Evolutionary conservation across 2,113 vertebrate species (phyloP).

Genomic region (Lycaon pictus): DNA sequence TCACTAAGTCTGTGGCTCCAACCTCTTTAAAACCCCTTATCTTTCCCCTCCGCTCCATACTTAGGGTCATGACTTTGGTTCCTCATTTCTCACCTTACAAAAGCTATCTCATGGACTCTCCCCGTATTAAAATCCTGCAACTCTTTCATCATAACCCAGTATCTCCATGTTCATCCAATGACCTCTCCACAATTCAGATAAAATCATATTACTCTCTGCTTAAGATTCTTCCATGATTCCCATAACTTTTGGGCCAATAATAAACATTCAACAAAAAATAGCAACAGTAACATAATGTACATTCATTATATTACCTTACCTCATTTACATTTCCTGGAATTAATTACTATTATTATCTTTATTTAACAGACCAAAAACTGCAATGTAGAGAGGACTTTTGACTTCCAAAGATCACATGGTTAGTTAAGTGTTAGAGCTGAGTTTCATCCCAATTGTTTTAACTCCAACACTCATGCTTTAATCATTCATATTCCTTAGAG

Average conservation of each 20-base stretch:
- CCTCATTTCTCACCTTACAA: not conserved
- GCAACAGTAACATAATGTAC: not conserved
- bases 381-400: not conserved
- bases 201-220: not conserved
- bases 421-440: not conserved
- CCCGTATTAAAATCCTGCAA: not conserved
- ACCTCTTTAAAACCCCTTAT: not conserved
- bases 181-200: not conserved
- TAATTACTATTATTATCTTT: not conserved
- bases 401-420: not conserved
- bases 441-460: not conserved
- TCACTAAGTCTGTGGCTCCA: not conserved
- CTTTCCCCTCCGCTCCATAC: not conserved
- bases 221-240: not conserved
- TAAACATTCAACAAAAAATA: not conserved
- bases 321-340: not conserved
- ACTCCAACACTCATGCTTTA: not conserved
- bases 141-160: not conserved
- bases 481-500: not conserved
- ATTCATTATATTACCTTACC: not conserved
- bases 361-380: not conserved
- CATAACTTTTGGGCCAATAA: not conserved
- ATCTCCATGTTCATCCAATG: not conserved
- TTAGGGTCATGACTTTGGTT: not conserved
- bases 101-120: not conserved